Percentiles rank a stretch among this genome's conserved stretches.
These are phyloP conservation scores for Orgyia antiqua DNA, from an alignment of 2,888 invertebrate species.

Conservation along the genomic window DNA sequence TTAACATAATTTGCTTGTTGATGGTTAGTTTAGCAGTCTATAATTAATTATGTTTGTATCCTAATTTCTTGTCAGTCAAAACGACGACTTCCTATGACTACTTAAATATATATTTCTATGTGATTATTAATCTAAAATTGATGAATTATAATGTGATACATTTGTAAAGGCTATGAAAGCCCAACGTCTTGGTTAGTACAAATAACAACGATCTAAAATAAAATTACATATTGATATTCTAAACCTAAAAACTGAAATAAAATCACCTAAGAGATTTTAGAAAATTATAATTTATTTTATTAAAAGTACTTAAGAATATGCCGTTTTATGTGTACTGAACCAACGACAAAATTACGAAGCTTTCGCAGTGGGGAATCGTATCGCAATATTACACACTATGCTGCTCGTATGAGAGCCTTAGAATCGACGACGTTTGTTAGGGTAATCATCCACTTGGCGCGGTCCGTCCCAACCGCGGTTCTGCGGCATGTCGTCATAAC, in stretches of 20 bases:
- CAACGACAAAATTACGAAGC: too few species aligned
- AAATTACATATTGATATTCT: neutral
- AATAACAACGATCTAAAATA: slow-evolving; percentile 19
- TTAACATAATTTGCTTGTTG: too few species aligned
- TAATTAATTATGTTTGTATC: too few species aligned
- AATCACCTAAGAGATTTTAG: neutral
- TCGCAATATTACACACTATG: slow-evolving; percentile 13
- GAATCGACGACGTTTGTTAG: slow-evolving; percentile 82
- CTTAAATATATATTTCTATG: slow-evolving; percentile 4
- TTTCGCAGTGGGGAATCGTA: slow-evolving; percentile 13
- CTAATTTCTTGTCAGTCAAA: neutral
- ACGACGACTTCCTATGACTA: slow-evolving; percentile 4
- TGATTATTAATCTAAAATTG: neutral
- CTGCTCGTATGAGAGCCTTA: slow-evolving; percentile 48
- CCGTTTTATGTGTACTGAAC: slow-evolving; percentile 29
- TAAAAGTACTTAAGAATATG: too few species aligned
- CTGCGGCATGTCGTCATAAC: slow-evolving; percentile 69
- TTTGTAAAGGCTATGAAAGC: slow-evolving; percentile 12
- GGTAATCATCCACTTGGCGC: slow-evolving; percentile 80
- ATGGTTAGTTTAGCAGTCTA: too few species aligned
- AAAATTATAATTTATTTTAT: too few species aligned
- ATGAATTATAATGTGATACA: slow-evolving; percentile 16
- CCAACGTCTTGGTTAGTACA: slow-evolving; percentile 25
- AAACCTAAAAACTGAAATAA: neutral
- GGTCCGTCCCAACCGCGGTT: slow-evolving; percentile 77